phyloP scores from a whole-genome alignment of 2,888 invertebrate species.

The Podotricha telesiphe region DNA sequence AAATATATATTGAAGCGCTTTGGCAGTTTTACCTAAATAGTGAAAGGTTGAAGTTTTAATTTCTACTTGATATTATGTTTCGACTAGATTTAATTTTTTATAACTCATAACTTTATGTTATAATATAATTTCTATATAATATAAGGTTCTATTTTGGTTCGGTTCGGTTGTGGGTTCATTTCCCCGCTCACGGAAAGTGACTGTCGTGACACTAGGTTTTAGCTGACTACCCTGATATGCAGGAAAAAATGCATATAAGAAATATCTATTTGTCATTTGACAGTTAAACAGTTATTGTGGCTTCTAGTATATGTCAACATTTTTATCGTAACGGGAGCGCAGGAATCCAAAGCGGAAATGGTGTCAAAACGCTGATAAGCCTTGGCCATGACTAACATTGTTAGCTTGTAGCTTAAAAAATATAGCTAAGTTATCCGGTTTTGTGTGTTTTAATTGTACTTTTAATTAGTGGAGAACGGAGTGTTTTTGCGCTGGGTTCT shows the following conservation, averaged over 20 bases:
- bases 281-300: not conserved
- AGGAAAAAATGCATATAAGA: too few relatives aligned
- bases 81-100: too few relatives aligned
- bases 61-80: too few relatives aligned
- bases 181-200: too few relatives aligned
- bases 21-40: too few relatives aligned
- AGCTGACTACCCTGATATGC: too few relatives aligned
- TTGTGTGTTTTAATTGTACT: not conserved
- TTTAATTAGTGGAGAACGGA: not conserved
- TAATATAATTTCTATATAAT: too few relatives aligned
- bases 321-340: constrained; percentile 34
- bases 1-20: not conserved
- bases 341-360: constrained; percentile 34
- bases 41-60: too few relatives aligned
- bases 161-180: too few relatives aligned
- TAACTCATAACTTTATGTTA: too few relatives aligned
- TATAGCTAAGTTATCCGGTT: not conserved
- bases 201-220: too few relatives aligned
- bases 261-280: not conserved
- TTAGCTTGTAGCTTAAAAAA: not conserved
- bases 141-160: too few relatives aligned
- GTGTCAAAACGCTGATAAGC: constrained; percentile 33
- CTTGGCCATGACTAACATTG: constrained; percentile 24
- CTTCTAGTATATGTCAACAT: constrained; percentile 14
- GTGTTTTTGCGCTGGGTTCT: not conserved